phyloP scores from a whole-genome alignment of 2,888 invertebrate genomes.

The Tridacna crocea region DNA sequence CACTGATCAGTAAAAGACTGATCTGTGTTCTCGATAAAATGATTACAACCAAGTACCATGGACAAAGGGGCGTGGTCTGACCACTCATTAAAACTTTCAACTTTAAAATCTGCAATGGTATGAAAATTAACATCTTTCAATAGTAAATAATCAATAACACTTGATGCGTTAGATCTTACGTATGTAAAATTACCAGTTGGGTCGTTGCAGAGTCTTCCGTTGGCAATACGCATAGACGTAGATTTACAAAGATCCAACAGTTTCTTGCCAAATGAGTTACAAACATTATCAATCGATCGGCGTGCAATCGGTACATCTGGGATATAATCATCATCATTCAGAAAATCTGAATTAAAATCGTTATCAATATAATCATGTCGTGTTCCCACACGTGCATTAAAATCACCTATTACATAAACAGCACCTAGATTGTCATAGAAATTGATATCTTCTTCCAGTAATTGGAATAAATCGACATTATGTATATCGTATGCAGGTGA shows the following conservation, averaged over 20 bases:
- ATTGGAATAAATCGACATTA: constrained; percentile 32
- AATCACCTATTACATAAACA: constrained; percentile 42
- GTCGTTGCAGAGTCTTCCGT: constrained; percentile 13
- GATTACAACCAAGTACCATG: constrained; percentile 1
- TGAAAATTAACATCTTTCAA: constrained; percentile 3
- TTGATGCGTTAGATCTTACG: not conserved
- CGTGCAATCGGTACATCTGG: not conserved
- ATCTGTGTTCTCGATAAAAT: not conserved
- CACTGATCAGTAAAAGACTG: not conserved
- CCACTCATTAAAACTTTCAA: constrained; percentile 17
- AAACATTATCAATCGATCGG: not conserved
- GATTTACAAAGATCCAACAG: constrained; percentile 18
- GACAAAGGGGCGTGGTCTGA: constrained; percentile 22
- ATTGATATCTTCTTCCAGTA: constrained; percentile 32
- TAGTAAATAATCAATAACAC: constrained; percentile 17
- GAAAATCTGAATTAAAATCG: not conserved
- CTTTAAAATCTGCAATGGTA: not conserved
- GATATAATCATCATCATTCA: constrained; percentile 9
- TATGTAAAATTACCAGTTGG: constrained; percentile 3
- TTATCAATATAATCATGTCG: constrained; percentile 2
- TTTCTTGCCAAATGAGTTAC: constrained; percentile 7
- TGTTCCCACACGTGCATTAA: constrained; percentile 32
- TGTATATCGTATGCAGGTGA: constrained; percentile 32
- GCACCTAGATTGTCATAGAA: constrained; percentile 26
- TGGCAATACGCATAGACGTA: constrained; percentile 13